Base-by-base conservation (phyloP, 2,113 vertebrate species). In the Lethenteron reissneri region DNA sequence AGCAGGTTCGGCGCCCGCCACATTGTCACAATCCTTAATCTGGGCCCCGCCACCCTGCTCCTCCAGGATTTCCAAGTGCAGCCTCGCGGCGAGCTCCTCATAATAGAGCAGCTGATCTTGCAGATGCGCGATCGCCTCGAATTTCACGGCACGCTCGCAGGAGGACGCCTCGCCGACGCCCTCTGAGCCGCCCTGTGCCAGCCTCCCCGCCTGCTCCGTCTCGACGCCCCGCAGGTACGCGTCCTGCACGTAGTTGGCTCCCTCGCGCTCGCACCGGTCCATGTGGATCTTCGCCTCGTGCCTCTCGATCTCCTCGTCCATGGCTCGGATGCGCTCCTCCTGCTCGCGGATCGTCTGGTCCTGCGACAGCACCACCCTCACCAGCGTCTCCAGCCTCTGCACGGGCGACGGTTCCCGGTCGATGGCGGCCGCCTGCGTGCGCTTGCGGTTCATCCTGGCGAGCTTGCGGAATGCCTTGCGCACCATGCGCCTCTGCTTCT, bases 391-490 rank as follows among this genome's bases (percentile, higher is more conserved):
- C 86, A 95, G 88, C 76, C 80, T 84, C 75, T 89, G 87, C 58
- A 78, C 82, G 1, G 83, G 76, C 3, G 83, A 80, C 25, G 78
- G 76, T 70, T 88, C 86, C 7, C 76, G 76, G 70, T 8, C 75
- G 71, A 57, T 72, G 75, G 60, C 74, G 76, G 11, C 74, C 71
- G 71, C 78, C 75, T 79, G 82, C 71, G 80, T 82, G 72, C 80
- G 83, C 75, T 82, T 84, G 72, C 81, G 85, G 70, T 94, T 90
- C 70, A 92, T 86, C 79, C 88, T 90, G 75, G 89, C 89, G 79
- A 97, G 78, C 74, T 97, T 97, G 77, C 89, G 83, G 82, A 97
- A 97, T 2, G 90, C 90, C 80, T 95, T 95, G 71, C 88, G 78
- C 9, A 95, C 89, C 59, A 88, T 80, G 58, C 92, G 80, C 15